Evolutionary conservation across 1,140 invertebrate species (phyloP).

Genomic region (Drosophila simulans): DNA sequence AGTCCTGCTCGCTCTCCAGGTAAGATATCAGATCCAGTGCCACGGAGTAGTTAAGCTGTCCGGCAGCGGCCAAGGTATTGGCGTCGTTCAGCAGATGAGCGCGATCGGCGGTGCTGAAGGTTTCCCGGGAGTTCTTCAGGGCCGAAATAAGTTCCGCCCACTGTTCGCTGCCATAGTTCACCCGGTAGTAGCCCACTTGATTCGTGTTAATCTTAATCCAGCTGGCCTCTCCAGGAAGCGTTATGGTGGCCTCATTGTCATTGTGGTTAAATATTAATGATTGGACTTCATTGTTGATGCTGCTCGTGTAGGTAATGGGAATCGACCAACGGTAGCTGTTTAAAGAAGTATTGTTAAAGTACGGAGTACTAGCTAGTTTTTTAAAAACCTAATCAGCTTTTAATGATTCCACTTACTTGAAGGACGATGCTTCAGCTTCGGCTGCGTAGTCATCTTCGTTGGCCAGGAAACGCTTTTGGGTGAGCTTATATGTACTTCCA

Average conservation of each 20-base stretch:
- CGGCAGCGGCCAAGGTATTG: slow-evolving; percentile 91
- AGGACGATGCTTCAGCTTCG: slow-evolving; percentile 86
- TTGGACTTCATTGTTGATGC: slow-evolving; percentile 65
- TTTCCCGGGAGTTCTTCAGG: slow-evolving; percentile 79
- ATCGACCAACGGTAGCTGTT: slow-evolving; percentile 92
- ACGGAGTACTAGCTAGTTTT: no score
- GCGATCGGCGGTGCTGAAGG: slow-evolving; percentile 90
- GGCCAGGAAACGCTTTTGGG: slow-evolving; percentile 90
- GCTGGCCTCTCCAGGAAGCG: slow-evolving; percentile 69
- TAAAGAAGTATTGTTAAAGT: neutral
- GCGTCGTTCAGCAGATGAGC: slow-evolving; percentile 94
- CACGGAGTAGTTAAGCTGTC: slow-evolving; percentile 87
- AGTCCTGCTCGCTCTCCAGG: slow-evolving; percentile 88
- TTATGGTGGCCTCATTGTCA: slow-evolving; percentile 69
- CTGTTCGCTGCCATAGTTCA: slow-evolving; percentile 90
- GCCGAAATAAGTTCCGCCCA: slow-evolving; percentile 89
- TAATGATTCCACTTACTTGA: slow-evolving; percentile 85
- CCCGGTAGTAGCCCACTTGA: slow-evolving; percentile 94
- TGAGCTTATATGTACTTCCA: slow-evolving; percentile 87
- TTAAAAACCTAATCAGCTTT: no score
- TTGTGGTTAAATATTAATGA: slow-evolving; percentile 81
- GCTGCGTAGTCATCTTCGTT: slow-evolving; percentile 86
- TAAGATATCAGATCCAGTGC: slow-evolving; percentile 89
- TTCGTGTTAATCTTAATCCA: slow-evolving; percentile 95
- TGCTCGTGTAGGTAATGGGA: slow-evolving; percentile 91